These are phyloP conservation scores for Apteryx owenii DNA, from an alignment of 2,113 vertebrate species.

Conservation along the genomic window DNA sequence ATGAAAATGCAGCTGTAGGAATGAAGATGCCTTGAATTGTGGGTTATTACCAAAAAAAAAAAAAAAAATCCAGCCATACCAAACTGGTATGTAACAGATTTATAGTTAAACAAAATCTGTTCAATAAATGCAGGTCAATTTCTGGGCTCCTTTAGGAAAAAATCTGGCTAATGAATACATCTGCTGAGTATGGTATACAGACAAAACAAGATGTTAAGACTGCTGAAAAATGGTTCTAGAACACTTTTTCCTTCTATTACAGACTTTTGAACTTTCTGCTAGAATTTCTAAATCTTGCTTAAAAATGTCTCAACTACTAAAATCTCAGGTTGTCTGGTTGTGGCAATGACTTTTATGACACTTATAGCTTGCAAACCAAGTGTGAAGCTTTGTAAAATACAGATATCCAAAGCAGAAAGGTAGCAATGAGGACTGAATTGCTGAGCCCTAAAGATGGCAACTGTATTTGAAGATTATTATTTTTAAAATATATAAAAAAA, in stretches of 20 bases:
- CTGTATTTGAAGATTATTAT: neutral
- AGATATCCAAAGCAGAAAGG: neutral
- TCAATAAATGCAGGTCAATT: conserved; percentile 41
- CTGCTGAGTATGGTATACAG: neutral
- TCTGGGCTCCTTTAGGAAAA: neutral
- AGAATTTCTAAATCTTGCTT: neutral
- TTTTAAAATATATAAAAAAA: neutral
- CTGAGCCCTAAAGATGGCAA: neutral
- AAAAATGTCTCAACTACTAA: neutral
- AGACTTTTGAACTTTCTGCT: neutral
- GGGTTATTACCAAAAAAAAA: neutral
- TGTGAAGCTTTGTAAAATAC: neutral
- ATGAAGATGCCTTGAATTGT: neutral
- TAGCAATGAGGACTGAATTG: neutral
- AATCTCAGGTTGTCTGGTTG: neutral
- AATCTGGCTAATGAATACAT: neutral
- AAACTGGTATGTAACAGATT: neutral
- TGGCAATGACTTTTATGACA: neutral
- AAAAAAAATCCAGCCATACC: conserved; percentile 1
- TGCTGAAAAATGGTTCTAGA: neutral
- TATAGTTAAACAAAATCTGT: conserved; percentile 58
- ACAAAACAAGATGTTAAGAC: neutral
- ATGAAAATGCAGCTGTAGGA: neutral
- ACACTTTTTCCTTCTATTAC: neutral
- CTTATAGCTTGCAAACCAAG: neutral